Conservation (phyloP, 1,140 invertebrate species). For the Augochlora pura region DNA sequence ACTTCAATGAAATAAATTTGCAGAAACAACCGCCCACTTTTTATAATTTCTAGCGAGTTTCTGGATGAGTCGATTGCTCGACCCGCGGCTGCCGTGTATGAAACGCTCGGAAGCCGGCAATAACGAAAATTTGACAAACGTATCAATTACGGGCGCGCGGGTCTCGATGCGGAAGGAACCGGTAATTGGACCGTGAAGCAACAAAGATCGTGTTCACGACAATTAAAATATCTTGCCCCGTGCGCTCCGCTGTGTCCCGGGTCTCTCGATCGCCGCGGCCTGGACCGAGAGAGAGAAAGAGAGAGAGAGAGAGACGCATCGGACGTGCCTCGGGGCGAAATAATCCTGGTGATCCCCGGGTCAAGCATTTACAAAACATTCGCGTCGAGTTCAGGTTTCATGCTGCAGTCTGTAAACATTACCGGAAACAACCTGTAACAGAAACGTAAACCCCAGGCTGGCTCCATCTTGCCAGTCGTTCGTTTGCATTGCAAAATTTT, state of each 20-base stretch:
- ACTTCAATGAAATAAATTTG: no score
- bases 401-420: not conserved
- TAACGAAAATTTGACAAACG: not conserved
- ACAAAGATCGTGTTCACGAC: conserved; percentile 68
- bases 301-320: no score
- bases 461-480: not conserved
- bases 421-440: no score
- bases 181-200: conserved; percentile 69
- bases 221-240: conserved; percentile 73
- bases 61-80: no score
- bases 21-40: no score
- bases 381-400: not conserved
- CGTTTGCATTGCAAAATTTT: no score
- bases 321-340: conserved; percentile 69
- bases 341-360: conserved; percentile 74
- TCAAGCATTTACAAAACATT: conserved; percentile 64
- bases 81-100: not conserved
- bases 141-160: not conserved
- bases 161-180: conserved; percentile 54
- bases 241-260: conserved; percentile 51
- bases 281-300: no score
- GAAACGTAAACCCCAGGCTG: no score
- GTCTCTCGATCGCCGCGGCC: conserved; percentile 71
- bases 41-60: no score
- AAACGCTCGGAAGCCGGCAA: not conserved